Conservation (phyloP, 2,888 invertebrate genomes). For the Isoperla grammatica region DNA sequence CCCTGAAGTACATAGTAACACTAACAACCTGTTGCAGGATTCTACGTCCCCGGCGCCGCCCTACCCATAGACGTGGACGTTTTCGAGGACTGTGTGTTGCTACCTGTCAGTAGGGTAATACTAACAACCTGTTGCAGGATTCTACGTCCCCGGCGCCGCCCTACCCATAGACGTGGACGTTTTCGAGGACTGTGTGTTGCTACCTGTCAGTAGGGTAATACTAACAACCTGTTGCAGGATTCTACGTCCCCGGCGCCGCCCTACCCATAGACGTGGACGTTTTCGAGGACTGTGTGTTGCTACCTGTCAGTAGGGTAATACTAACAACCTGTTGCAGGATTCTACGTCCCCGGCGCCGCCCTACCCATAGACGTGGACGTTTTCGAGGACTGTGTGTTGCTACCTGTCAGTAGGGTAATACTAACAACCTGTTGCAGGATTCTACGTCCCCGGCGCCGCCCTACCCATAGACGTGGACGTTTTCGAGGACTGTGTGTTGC, state of each 20-base stretch:
- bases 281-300: constrained; percentile 58
- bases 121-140: no score
- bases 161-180: constrained; percentile 22
- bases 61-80: constrained; percentile 22
- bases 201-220: no score
- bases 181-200: constrained; percentile 58
- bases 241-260: constrained; percentile 16
- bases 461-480: constrained; percentile 21
- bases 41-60: constrained; percentile 16
- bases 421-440: no score
- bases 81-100: constrained; percentile 58
- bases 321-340: no score
- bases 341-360: constrained; percentile 16
- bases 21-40: no score
- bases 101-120: no score
- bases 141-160: constrained; percentile 16
- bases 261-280: constrained; percentile 22
- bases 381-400: constrained; percentile 58
- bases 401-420: no score
- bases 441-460: constrained; percentile 18
- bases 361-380: constrained; percentile 22
- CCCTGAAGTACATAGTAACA: no score
- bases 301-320: no score
- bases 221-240: no score
- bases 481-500: constrained; percentile 58